phyloP scores from a whole-genome alignment of 2,797 vertebrate species.

The Gambusia yucatana region DNA sequence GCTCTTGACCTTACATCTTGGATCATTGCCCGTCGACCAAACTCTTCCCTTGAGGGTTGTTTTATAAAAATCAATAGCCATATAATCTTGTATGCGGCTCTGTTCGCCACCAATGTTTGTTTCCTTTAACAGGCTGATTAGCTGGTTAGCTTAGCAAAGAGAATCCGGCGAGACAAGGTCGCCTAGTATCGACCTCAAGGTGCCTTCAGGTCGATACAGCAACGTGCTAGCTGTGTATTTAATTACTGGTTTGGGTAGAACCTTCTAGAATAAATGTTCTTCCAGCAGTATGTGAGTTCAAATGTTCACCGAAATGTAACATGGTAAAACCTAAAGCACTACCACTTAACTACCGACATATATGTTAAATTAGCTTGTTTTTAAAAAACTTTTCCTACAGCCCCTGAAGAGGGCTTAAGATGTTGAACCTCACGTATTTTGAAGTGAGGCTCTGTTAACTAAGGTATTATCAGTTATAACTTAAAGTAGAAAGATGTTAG shows the following conservation, averaged over 20 bases:
- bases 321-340: not conserved
- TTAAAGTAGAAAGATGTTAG: not conserved
- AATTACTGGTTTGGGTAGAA: not conserved
- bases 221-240: not conserved
- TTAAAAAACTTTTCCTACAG: not conserved
- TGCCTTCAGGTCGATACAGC: not conserved
- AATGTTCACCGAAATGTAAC: not conserved
- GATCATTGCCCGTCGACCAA: not conserved
- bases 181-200: not conserved
- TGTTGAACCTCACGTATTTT: not conserved
- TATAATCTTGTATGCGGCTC: not conserved
- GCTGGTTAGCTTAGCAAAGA: not conserved
- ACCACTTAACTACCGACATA: not conserved
- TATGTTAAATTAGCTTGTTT: not conserved
- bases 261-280: not conserved
- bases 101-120: not conserved
- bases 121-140: not conserved
- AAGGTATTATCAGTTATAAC: not conserved
- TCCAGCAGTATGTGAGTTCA: not conserved
- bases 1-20: not conserved
- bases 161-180: not conserved
- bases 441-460: not conserved
- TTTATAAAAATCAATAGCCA: conserved; percentile 1
- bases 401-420: not conserved
- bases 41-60: not conserved